These are phyloP conservation scores for Masticophis lateralis DNA, from an alignment of 2,797 vertebrate species.

Conservation along the genomic window DNA sequence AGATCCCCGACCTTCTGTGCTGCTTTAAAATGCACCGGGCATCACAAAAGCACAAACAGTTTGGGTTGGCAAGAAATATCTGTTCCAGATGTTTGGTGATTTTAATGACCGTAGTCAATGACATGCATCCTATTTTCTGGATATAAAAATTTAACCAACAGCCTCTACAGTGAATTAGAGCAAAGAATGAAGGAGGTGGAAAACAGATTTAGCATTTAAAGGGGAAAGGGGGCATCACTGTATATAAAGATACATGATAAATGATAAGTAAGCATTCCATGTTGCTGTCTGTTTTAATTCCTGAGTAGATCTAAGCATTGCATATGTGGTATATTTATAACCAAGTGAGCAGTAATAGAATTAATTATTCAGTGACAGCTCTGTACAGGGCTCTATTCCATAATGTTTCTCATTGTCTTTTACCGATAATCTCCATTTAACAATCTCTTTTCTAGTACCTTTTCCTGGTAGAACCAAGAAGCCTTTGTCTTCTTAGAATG, in stretches of 20 bases:
- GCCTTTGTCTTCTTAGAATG: not conserved
- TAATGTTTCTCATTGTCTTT: not conserved
- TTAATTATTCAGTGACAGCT: not conserved
- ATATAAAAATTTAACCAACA: slow-evolving; percentile 20
- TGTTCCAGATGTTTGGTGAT: not conserved
- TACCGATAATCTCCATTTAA: not conserved
- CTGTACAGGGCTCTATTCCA: not conserved
- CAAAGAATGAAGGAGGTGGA: slow-evolving; percentile 47
- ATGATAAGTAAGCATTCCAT: not conserved
- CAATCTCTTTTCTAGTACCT: not conserved
- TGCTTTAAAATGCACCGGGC: not conserved
- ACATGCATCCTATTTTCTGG: not conserved
- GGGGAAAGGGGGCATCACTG: slow-evolving; percentile 9
- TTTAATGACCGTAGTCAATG: slow-evolving; percentile 4
- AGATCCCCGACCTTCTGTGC: not conserved
- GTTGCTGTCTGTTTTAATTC: slow-evolving; percentile 8
- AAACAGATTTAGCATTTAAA: slow-evolving; percentile 38
- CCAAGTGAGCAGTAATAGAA: slow-evolving; percentile 43
- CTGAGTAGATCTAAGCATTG: slow-evolving; percentile 45
- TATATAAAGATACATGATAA: slow-evolving; percentile 41
- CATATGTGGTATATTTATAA: slow-evolving; percentile 32
- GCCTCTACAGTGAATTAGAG: slow-evolving; percentile 33
- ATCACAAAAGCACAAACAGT: not conserved
- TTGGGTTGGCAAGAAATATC: not conserved
- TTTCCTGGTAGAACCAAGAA: not conserved